A percentile compares a stretch with the other conserved stretches of the same genome.
phyloP scores from a whole-genome alignment of 1,140 invertebrate genomes.

The Propsilocerus akamusi region DNA sequence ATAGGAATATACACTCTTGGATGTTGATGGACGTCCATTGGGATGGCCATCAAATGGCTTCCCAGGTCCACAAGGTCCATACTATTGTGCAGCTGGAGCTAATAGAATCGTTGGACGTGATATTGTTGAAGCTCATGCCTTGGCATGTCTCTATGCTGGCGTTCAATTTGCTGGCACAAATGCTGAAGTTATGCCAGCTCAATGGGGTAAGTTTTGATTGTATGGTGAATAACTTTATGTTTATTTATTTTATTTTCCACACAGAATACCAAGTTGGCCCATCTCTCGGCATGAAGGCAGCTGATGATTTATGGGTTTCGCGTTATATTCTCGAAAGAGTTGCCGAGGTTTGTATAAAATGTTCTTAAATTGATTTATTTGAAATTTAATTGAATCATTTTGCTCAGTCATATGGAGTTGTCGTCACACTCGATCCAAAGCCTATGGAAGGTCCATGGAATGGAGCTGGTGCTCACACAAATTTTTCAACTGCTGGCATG shows the following conservation, averaged over 20 bases:
- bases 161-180: constrained; percentile 78
- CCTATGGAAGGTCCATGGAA: constrained; percentile 78
- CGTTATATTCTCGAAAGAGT: constrained; percentile 54
- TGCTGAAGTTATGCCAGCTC: constrained; percentile 86
- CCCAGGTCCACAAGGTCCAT: constrained; percentile 77
- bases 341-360: too few relatives aligned
- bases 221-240: too few relatives aligned
- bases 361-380: too few relatives aligned
- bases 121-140: constrained; percentile 72
- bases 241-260: not conserved
- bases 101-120: constrained; percentile 86
- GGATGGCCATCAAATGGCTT: constrained; percentile 90
- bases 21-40: constrained; percentile 71
- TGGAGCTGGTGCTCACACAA: constrained; percentile 63
- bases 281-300: constrained; percentile 58
- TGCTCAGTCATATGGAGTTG: constrained; percentile 69
- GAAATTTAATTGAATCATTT: too few relatives aligned
- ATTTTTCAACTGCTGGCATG: constrained; percentile 78
- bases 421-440: constrained; percentile 70
- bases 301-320: constrained; percentile 78
- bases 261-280: constrained; percentile 40
- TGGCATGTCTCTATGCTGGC: constrained; percentile 72
- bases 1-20: constrained; percentile 70
- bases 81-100: constrained; percentile 87
- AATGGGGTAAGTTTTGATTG: too few relatives aligned